Conservation (phyloP, 1,140 invertebrate genomes). For the Lepidotrigona ventralis region DNA sequence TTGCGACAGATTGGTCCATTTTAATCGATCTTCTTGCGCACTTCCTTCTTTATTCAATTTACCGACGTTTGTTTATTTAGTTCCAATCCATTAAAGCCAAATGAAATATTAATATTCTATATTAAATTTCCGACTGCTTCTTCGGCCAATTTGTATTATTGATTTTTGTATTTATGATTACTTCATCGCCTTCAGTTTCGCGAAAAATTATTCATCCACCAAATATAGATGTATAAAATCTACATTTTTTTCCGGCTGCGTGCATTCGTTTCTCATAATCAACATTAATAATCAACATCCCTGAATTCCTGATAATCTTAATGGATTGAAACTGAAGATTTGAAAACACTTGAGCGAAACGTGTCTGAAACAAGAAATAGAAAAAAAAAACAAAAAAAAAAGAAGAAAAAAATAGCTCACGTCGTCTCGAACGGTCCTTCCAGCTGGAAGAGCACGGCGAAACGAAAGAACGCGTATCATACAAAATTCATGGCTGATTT, state of each 20-base stretch:
- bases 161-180: neutral
- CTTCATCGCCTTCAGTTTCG: neutral
- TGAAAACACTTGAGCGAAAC: no score
- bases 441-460: neutral
- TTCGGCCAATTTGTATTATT: neutral
- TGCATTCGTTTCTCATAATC: no score
- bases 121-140: neutral
- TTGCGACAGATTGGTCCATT: constrained; percentile 21
- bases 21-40: constrained; percentile 12
- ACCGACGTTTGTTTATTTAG: neutral
- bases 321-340: no score
- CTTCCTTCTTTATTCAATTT: neutral
- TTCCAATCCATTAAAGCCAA: neutral
- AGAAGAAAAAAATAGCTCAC: no score
- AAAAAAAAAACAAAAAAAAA: no score
- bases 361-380: no score
- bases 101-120: neutral
- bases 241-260: no score
- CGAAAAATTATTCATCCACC: no score
- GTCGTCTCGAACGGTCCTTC: neutral
- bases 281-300: no score
- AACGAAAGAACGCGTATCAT: neutral
- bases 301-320: no score
- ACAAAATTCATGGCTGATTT: neutral
- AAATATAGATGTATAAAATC: no score